A percentile compares a stretch with the other conserved stretches of the same genome.
Conservation (phyloP, 2,888 invertebrate genomes). For the Tiphia femorata region DNA sequence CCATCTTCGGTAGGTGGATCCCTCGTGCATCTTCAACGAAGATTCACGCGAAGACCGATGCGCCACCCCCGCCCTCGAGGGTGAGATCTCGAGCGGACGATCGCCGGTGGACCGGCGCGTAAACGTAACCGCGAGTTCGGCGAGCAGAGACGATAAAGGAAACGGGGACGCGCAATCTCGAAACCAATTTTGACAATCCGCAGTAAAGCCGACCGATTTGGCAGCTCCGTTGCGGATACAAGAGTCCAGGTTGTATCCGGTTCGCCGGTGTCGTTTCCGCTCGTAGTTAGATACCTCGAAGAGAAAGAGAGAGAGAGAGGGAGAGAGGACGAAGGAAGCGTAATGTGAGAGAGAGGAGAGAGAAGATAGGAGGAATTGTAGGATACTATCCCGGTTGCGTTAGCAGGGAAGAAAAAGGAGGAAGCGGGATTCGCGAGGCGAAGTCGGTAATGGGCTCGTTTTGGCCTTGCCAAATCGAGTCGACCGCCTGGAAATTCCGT, state of each 20-base stretch:
- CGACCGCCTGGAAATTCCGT: slow-evolving; percentile 28
- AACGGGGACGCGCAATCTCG: not conserved
- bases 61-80: no score
- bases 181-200: slow-evolving; percentile 22
- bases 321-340: no score
- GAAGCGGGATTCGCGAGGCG: slow-evolving; percentile 25
- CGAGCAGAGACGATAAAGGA: not conserved
- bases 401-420: slow-evolving; percentile 21
- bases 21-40: not conserved
- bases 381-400: slow-evolving; percentile 8
- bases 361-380: no score
- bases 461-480: slow-evolving; percentile 43
- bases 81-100: no score
- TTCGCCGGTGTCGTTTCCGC: slow-evolving; percentile 4
- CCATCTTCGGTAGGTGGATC: slow-evolving; percentile 71
- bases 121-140: no score
- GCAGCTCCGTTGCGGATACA: slow-evolving; percentile 29
- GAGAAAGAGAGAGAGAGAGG: no score
- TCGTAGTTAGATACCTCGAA: not conserved
- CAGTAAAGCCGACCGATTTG: slow-evolving; percentile 29
- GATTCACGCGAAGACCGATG: not conserved
- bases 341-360: no score
- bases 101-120: not conserved
- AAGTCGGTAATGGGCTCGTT: slow-evolving; percentile 36
- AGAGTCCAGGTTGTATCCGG: slow-evolving; percentile 28